Percentiles rank a stretch among this genome's conserved stretches.
Evolutionary conservation across 2,797 vertebrate species (phyloP).

Genomic region (Sebastes reedi): DNA sequence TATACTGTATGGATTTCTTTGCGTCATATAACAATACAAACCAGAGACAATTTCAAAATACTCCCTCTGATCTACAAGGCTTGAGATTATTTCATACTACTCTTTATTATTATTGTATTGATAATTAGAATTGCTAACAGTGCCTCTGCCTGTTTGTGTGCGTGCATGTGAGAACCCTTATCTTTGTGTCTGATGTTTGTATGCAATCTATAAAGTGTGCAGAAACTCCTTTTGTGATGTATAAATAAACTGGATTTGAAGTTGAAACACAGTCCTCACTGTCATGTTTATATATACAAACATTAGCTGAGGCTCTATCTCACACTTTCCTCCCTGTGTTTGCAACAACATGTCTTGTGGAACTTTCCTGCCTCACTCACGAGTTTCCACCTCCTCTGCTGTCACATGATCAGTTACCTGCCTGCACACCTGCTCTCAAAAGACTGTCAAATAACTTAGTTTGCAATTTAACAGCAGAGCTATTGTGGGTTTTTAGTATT

Average conservation of each 20-base stretch:
- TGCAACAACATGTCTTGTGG: background rate
- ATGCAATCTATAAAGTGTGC: background rate
- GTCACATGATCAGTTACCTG: background rate
- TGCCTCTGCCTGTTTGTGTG: background rate
- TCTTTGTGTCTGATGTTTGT: background rate
- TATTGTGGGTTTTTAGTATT: background rate
- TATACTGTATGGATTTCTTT: background rate
- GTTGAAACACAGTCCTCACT: too few relatives aligned
- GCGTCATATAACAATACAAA: background rate
- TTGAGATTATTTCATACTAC: background rate
- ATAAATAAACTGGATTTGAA: background rate
- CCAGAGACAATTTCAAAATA: background rate
- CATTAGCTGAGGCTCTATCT: background rate
- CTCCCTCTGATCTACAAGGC: background rate
- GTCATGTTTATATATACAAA: background rate
- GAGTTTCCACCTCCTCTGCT: background rate
- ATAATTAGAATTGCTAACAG: background rate
- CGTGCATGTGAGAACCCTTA: background rate
- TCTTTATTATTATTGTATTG: background rate
- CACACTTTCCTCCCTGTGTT: background rate
- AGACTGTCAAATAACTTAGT: background rate
- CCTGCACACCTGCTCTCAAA: background rate
- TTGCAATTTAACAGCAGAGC: background rate
- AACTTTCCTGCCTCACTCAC: background rate
- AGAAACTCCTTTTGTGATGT: background rate